A percentile compares a stretch with the other conserved stretches of the same genome.
Conservation (phyloP, 2,113 vertebrate genomes). For the Corythornis vintsioides region DNA sequence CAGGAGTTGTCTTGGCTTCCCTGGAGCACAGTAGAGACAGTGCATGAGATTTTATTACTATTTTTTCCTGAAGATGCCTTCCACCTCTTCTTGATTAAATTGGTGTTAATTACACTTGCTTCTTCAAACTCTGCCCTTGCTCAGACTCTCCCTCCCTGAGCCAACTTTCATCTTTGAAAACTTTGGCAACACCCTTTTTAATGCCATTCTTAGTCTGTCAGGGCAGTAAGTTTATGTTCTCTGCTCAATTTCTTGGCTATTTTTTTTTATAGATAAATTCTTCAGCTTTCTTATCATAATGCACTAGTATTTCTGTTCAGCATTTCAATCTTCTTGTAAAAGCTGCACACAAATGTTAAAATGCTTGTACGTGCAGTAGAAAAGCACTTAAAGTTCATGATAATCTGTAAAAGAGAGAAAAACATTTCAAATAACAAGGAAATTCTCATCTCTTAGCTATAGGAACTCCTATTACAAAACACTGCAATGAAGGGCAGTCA, state of each 20-base stretch:
- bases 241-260: not conserved
- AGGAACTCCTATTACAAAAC: not conserved
- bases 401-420: not conserved
- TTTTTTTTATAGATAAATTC: not conserved
- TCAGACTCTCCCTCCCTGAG: not conserved
- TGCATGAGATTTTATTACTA: not conserved
- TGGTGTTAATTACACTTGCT: not conserved
- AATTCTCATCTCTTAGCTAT: not conserved
- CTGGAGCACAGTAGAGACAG: not conserved
- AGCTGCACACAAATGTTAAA: not conserved
- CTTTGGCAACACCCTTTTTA: conserved; percentile 25
- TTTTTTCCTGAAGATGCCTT: not conserved
- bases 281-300: not conserved
- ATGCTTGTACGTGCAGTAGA: not conserved
- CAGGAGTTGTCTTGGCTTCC: not conserved
- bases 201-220: not conserved
- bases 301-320: not conserved
- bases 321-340: not conserved
- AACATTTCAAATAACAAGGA: not conserved
- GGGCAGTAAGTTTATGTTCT: conserved; percentile 11
- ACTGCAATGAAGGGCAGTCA: not conserved
- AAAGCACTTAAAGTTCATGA: not conserved
- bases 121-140: not conserved
- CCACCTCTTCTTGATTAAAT: not conserved
- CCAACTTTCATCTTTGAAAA: conserved; percentile 6